A percentile compares a stretch with the other conserved stretches of the same genome.
Conservation (phyloP, 1,140 invertebrate genomes). For the Diploscapter pachys region DNA sequence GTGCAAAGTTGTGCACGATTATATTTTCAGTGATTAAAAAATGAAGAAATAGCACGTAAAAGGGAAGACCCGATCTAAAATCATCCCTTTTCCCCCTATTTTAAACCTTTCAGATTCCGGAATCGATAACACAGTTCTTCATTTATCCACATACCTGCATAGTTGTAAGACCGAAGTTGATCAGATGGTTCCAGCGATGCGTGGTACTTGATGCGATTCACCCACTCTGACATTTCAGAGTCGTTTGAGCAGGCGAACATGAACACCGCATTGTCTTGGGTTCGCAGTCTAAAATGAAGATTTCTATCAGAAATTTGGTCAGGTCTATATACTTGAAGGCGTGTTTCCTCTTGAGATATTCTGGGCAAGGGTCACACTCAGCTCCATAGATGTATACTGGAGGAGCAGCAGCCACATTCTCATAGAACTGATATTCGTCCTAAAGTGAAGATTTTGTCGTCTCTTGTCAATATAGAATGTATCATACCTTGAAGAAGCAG, state of each 20-base stretch:
- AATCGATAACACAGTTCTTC: neutral
- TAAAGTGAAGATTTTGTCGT: constrained; percentile 64
- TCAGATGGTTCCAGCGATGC: constrained; percentile 82
- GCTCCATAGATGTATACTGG: constrained; percentile 75
- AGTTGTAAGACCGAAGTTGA: constrained; percentile 68
- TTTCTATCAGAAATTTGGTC: constrained; percentile 27
- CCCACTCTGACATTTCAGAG: constrained; percentile 83
- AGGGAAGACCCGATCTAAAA: neutral
- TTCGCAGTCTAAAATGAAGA: constrained; percentile 28
- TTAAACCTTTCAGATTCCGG: too few relatives aligned
- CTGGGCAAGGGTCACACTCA: constrained; percentile 63
- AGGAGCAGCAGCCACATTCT: constrained; percentile 77
- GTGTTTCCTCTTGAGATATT: constrained; percentile 91
- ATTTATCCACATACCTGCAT: neutral
- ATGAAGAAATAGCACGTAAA: constrained; percentile 6
- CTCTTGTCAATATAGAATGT: neutral
- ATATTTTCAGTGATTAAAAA: constrained; percentile 18
- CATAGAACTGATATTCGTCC: constrained; percentile 66
- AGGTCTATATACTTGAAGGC: constrained; percentile 70
- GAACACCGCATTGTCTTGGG: constrained; percentile 83
- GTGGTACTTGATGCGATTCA: constrained; percentile 87
- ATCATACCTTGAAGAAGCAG: constrained; percentile 84
- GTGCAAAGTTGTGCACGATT: neutral
- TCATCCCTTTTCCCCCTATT: too few relatives aligned
- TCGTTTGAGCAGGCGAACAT: constrained; percentile 75